These are phyloP conservation scores for Platanista minor DNA, from an alignment of 2,113 vertebrate species.

Conservation along the genomic window DNA sequence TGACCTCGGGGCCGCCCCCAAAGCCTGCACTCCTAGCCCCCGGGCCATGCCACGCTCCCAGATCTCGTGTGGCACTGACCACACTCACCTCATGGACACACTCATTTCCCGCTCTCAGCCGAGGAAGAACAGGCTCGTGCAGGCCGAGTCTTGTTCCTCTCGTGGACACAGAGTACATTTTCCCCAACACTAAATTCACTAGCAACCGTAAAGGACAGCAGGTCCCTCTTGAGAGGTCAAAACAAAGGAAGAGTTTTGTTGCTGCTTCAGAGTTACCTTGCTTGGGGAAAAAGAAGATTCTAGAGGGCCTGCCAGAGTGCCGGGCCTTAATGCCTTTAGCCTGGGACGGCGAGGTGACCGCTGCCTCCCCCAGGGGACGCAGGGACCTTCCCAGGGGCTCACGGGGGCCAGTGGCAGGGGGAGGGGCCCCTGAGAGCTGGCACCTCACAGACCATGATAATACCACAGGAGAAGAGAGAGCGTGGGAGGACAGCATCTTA, in stretches of 20 bases:
- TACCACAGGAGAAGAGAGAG: background rate
- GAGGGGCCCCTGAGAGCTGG: background rate
- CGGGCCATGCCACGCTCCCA: background rate
- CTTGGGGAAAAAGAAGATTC: background rate
- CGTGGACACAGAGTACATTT: background rate
- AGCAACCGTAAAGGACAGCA: background rate
- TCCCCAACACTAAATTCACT: background rate
- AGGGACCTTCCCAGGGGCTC: background rate
- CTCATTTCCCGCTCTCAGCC: background rate
- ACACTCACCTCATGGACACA: background rate
- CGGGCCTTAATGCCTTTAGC: background rate
- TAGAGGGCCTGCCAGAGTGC: background rate
- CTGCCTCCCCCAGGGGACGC: background rate
- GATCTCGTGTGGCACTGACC: background rate
- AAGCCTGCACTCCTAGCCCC: background rate
- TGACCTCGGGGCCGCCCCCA: background rate
- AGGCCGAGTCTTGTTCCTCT: background rate
- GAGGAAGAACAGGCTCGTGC: background rate
- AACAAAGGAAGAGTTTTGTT: background rate
- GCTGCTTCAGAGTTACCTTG: background rate
- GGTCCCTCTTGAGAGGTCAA: background rate
- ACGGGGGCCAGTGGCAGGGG: background rate
- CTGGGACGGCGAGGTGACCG: background rate
- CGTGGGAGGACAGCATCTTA: background rate
- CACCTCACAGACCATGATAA: background rate